Evolutionary conservation across 92 coral and sea anemone species (phyloP).

Genomic region (Zoanthus solanderi): DNA sequence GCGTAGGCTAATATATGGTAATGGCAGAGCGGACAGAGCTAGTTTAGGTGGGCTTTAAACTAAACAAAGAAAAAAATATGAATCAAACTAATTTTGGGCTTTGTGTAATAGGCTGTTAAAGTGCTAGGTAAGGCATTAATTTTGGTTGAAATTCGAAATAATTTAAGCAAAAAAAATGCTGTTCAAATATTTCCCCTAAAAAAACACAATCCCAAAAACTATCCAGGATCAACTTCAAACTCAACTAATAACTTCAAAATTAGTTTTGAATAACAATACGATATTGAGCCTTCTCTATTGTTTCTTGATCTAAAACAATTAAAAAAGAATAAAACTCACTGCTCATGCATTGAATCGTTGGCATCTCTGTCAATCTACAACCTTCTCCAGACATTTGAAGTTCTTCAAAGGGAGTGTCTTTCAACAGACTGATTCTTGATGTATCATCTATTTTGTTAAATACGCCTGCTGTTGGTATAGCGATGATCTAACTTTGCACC

Average conservation of each 20-base stretch:
- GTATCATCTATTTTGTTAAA: slow-evolving; percentile 31
- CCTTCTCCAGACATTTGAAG: slow-evolving; percentile 35
- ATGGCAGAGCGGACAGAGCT: no score
- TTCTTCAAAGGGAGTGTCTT: slow-evolving; percentile 41
- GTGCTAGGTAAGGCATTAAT: no score
- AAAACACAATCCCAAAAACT: background rate
- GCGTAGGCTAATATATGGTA: no score
- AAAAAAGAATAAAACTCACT: slow-evolving; percentile 1
- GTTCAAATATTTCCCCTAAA: no score
- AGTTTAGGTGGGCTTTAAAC: no score
- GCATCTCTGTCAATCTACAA: slow-evolving; percentile 42
- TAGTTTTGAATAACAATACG: background rate
- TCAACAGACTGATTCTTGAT: slow-evolving; percentile 39
- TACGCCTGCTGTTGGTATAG: slow-evolving; percentile 30
- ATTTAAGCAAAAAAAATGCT: background rate
- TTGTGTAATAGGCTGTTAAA: no score
- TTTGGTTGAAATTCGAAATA: no score
- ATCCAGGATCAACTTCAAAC: background rate
- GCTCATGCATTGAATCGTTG: slow-evolving; percentile 44
- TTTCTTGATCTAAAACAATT: background rate
- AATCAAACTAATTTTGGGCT: no score
- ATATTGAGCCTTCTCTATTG: background rate
- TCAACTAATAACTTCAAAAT: background rate
- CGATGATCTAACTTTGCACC: slow-evolving; percentile 48
- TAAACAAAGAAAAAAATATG: no score